Percentiles rank a stretch among this genome's conserved stretches.
Evolutionary conservation across 2,797 vertebrate genomes (phyloP).

Genomic region (Eurystomus glaucurus): DNA sequence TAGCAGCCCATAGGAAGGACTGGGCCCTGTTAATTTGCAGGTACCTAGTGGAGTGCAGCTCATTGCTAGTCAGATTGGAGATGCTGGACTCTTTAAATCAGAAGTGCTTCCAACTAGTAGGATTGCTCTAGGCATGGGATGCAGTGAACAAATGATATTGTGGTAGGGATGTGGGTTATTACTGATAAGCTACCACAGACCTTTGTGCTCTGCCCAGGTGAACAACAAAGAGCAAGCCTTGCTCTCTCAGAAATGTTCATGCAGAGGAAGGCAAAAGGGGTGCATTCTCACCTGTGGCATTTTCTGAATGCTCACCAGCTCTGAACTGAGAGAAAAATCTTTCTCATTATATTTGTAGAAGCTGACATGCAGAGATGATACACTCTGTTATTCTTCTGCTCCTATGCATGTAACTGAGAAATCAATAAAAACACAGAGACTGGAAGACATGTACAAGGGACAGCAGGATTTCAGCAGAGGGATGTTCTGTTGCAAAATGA

Average conservation of each 20-base stretch:
- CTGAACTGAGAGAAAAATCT: background rate
- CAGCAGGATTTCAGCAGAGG: background rate
- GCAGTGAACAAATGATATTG: background rate
- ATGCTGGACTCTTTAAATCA: background rate
- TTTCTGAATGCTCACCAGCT: background rate
- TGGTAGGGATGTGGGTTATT: too few relatives aligned
- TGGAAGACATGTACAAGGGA: background rate
- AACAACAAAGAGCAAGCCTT: background rate
- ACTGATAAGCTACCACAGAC: background rate
- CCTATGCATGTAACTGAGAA: background rate
- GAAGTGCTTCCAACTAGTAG: background rate
- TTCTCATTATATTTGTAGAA: background rate
- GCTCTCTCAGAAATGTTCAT: background rate
- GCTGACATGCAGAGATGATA: background rate
- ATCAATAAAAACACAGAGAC: background rate
- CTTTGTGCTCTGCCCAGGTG: background rate
- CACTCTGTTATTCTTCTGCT: background rate
- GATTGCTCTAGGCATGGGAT: background rate
- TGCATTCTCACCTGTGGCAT: background rate
- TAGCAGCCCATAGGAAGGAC: background rate
- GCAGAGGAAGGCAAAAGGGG: background rate
- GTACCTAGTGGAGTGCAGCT: background rate
- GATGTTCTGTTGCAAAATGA: background rate
- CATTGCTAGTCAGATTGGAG: background rate
- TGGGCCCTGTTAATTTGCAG: fast-evolving